A percentile compares a stretch with the other conserved stretches of the same genome.
These are phyloP conservation scores for Furnarius figulus DNA, from an alignment of 2,113 vertebrate genomes.

Conservation along the genomic window DNA sequence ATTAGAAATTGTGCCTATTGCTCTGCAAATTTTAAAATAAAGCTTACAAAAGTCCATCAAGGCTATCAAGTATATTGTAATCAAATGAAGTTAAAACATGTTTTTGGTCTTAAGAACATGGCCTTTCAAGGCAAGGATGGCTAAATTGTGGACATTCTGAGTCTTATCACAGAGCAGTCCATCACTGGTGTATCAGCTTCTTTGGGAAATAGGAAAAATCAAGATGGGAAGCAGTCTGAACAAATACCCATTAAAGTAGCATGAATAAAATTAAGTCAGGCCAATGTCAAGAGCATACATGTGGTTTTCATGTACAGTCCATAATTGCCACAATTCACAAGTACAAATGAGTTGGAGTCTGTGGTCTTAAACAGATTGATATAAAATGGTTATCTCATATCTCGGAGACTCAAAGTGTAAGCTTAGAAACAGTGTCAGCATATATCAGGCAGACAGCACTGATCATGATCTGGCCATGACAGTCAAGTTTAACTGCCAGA, in stretches of 20 bases:
- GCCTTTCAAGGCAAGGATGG: neutral
- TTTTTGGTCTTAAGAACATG: neutral
- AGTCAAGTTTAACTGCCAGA: neutral
- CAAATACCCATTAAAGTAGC: neutral
- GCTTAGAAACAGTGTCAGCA: neutral
- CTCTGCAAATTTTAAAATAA: neutral
- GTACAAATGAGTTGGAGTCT: neutral
- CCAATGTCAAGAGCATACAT: neutral
- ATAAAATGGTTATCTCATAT: accelerated
- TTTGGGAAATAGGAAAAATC: neutral
- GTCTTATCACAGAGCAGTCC: neutral
- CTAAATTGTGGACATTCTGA: neutral
- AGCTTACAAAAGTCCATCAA: neutral
- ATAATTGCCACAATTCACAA: neutral
- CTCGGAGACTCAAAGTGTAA: neutral
- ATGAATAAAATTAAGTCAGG: neutral
- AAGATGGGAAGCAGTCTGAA: neutral
- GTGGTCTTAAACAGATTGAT: neutral
- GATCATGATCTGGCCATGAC: accelerated
- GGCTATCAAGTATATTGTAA: neutral
- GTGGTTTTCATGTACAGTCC: neutral
- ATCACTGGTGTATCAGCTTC: neutral
- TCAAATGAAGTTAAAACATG: neutral
- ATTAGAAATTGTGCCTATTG: neutral
- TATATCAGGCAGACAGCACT: neutral